Percentiles rank a stretch among this genome's conserved stretches.
phyloP scores from a whole-genome alignment of 2,797 vertebrate genomes.

The Oreochromis mossambicus region DNA sequence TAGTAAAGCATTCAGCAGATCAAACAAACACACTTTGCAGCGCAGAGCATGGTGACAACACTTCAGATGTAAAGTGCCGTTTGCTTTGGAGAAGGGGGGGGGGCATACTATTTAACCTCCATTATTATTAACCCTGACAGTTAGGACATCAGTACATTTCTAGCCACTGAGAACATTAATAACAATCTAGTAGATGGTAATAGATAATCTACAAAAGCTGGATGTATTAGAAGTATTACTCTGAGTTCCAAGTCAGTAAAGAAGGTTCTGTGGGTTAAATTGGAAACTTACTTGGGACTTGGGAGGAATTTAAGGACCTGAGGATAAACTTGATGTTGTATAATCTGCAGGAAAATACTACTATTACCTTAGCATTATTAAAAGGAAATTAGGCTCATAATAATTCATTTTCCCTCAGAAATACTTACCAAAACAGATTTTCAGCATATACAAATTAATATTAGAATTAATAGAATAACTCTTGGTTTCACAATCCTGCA shows the following conservation, averaged over 20 bases:
- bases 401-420: neutral
- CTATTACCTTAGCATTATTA: neutral
- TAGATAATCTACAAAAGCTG: neutral
- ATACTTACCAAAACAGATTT: neutral
- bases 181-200: neutral
- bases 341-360: neutral
- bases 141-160: neutral
- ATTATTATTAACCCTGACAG: conserved; percentile 29
- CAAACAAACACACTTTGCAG: neutral
- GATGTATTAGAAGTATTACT: neutral
- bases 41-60: neutral
- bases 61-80: neutral
- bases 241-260: neutral
- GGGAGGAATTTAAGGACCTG: neutral
- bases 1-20: neutral
- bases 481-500: neutral
- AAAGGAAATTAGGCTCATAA: no score
- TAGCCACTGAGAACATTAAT: conserved; percentile 12
- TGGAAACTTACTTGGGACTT: neutral
- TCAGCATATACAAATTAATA: no score
- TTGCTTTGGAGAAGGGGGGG: neutral
- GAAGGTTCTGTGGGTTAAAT: neutral
- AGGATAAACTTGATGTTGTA: neutral
- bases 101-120: conserved; percentile 24
- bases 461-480: neutral